Conservation (phyloP, 2,797 vertebrate species). For the Rhincodon typus region DNA sequence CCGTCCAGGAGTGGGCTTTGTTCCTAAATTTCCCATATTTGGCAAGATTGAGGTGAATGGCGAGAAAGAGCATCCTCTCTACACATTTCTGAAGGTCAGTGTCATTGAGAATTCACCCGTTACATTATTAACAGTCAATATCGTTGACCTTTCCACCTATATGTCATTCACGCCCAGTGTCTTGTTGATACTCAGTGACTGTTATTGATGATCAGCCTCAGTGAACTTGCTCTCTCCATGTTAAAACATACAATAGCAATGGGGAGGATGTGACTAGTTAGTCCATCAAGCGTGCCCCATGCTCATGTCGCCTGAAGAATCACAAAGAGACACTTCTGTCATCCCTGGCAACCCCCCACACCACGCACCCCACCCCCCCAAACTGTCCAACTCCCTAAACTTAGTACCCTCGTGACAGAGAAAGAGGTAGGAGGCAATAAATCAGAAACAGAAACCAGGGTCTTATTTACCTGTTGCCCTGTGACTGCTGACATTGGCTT, state of each 20-base stretch:
- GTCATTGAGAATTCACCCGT: background rate
- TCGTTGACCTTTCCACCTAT: background rate
- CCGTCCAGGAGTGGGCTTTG: conserved; percentile 63
- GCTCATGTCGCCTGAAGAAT: background rate
- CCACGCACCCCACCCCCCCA: too few relatives aligned
- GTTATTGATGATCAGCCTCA: background rate
- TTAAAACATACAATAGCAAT: background rate
- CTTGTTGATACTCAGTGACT: background rate
- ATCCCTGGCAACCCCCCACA: background rate
- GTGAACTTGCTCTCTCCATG: background rate
- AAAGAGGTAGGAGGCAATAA: background rate
- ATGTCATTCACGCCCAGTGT: background rate
- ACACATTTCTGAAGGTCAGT: conserved; percentile 63
- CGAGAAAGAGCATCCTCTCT: conserved; percentile 61
- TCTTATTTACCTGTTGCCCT: too few relatives aligned
- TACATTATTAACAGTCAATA: background rate
- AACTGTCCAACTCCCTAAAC: background rate
- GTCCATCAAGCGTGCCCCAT: background rate
- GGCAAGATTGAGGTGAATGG: conserved; percentile 66
- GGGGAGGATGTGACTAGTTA: background rate
- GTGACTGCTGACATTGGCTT: too few relatives aligned
- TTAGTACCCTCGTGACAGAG: background rate
- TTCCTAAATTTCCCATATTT: conserved; percentile 67
- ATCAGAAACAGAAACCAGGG: background rate
- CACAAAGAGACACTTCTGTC: background rate